Conservation (phyloP, 2,113 vertebrate species). For the Sinocyclocheilus maitianheensis region DNA sequence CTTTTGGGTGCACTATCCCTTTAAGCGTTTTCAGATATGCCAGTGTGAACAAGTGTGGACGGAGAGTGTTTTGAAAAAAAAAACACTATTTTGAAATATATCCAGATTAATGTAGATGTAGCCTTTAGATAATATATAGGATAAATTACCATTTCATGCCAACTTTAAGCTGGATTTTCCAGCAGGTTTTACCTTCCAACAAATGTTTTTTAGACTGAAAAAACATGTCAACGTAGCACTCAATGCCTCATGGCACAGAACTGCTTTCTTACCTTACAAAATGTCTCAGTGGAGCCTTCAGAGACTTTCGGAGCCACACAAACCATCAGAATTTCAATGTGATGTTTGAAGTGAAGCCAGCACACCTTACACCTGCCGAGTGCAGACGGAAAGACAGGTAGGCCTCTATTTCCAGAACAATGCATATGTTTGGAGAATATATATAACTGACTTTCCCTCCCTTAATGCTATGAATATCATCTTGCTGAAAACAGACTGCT, state of each 20-base stretch:
- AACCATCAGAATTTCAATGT: constrained; percentile 21
- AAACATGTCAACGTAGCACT: background rate
- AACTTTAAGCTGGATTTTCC: background rate
- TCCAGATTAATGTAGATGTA: too few species aligned
- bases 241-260: background rate
- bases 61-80: too few species aligned
- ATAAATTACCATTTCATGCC: background rate
- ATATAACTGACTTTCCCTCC: constrained; percentile 30
- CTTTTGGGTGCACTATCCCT: too few species aligned
- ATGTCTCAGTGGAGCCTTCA: background rate
- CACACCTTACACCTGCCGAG: constrained; percentile 38
- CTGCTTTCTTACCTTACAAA: background rate
- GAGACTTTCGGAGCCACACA: constrained; percentile 22
- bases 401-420: constrained; percentile 34
- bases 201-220: background rate
- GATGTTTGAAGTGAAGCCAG: constrained; percentile 40
- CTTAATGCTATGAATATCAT: constrained; percentile 57
- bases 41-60: too few species aligned
- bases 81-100: too few species aligned
- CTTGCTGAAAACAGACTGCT: constrained; percentile 43
- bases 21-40: too few species aligned
- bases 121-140: background rate
- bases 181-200: background rate
- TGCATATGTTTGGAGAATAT: constrained; percentile 33
- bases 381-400: constrained; percentile 40